phyloP scores from a whole-genome alignment of 2,888 invertebrate genomes.

The Odiellus spinosus region DNA sequence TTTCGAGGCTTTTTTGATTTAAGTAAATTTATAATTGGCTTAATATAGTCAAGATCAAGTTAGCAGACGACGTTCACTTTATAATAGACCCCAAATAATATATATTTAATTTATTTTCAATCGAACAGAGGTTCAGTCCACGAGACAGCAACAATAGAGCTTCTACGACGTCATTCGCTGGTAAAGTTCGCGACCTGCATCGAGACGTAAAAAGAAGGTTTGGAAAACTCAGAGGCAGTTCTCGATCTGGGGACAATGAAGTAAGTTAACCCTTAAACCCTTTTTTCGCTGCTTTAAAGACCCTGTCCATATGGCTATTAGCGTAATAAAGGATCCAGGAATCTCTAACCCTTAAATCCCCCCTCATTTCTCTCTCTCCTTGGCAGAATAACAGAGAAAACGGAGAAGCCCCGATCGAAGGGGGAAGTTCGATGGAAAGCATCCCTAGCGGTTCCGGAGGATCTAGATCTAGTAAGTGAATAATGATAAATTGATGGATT shows the following conservation, averaged over 20 bases:
- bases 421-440: conserved; percentile 19
- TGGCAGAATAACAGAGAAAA: conserved; percentile 4
- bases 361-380: too few relatives aligned
- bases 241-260: conserved; percentile 1
- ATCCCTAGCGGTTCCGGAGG: conserved; percentile 19
- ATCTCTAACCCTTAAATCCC: too few relatives aligned
- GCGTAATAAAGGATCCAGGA: too few relatives aligned
- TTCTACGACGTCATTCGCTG: conserved; percentile 9
- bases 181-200: conserved; percentile 12
- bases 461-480: not conserved
- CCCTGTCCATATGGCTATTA: too few relatives aligned
- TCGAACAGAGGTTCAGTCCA: not conserved
- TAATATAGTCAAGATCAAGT: too few relatives aligned
- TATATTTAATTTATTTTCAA: too few relatives aligned
- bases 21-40: too few relatives aligned
- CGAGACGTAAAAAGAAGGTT: conserved; percentile 12
- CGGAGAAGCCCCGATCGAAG: conserved; percentile 7
- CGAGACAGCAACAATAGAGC: not conserved
- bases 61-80: too few relatives aligned
- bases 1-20: too few relatives aligned
- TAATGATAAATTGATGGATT: too few relatives aligned
- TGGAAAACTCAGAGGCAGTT: conserved; percentile 4
- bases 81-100: too few relatives aligned
- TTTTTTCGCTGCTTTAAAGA: not conserved
- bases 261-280: not conserved